These are phyloP conservation scores for Xiphorhynchus elegans DNA, from an alignment of 2,113 vertebrate species.

Conservation along the genomic window DNA sequence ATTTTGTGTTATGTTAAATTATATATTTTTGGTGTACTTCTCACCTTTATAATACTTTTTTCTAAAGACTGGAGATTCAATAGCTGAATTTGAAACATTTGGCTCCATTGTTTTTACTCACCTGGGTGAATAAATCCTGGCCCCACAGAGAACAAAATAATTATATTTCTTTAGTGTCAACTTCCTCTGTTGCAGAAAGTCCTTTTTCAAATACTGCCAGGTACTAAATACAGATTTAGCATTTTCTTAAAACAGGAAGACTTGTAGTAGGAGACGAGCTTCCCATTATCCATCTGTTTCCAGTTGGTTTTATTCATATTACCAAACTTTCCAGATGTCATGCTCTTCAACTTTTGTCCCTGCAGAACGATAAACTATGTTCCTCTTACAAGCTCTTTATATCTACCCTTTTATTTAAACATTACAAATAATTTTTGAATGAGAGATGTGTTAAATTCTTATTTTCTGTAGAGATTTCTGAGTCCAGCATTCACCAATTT, in stretches of 20 bases:
- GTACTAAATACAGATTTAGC: slow-evolving; percentile 8
- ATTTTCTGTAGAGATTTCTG: slow-evolving; percentile 14
- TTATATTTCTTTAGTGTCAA: not conserved
- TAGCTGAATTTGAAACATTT: not conserved
- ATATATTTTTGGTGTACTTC: not conserved
- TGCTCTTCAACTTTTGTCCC: slow-evolving; percentile 7
- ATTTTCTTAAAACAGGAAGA: slow-evolving; percentile 43
- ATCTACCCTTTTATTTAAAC: not conserved
- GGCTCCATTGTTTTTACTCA: not conserved
- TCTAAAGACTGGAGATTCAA: not conserved
- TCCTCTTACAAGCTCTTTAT: slow-evolving; percentile 24
- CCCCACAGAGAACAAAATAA: not conserved
- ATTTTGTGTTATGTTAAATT: not conserved
- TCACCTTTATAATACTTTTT: not conserved
- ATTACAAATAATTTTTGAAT: not conserved
- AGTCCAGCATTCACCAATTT: not conserved
- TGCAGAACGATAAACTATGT: not conserved
- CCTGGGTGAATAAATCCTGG: not conserved
- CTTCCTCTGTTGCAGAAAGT: slow-evolving; percentile 20
- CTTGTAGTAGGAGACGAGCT: slow-evolving; percentile 53
- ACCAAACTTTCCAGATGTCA: slow-evolving; percentile 62
- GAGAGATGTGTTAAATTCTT: not conserved
- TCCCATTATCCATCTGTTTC: slow-evolving; percentile 67
- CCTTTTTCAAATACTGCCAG: slow-evolving; percentile 19
- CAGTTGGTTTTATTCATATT: slow-evolving; percentile 55